Percentiles rank a stretch among this genome's conserved stretches.
Evolutionary conservation across 2,888 invertebrate genomes (phyloP).

Genomic region (Callimorpha dominula): DNA sequence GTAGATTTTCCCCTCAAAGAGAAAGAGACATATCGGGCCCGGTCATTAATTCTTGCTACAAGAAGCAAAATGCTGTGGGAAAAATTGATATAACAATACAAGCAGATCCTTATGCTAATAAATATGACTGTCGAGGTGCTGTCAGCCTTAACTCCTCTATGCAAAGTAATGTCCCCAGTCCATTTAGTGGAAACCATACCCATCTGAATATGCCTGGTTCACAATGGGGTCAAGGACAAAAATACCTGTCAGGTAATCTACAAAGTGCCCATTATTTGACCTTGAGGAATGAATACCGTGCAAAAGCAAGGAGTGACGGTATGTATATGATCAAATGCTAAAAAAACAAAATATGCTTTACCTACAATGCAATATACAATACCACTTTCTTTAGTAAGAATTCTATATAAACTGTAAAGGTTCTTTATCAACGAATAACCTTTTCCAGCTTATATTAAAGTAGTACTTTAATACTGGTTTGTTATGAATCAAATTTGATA

Average conservation of each 20-base stretch:
- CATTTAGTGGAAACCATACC: slow-evolving; percentile 88
- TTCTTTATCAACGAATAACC: not conserved
- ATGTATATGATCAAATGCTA: slow-evolving; percentile 48
- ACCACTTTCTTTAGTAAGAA: not conserved
- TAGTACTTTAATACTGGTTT: not conserved
- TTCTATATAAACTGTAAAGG: no score
- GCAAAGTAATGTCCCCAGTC: slow-evolving; percentile 92
- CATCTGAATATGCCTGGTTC: slow-evolving; percentile 93
- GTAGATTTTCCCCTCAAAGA: slow-evolving; percentile 88
- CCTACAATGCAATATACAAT: not conserved
- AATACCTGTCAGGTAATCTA: slow-evolving; percentile 90
- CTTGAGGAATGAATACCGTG: slow-evolving; percentile 82
- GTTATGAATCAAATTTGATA: not conserved
- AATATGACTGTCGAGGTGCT: slow-evolving; percentile 89
- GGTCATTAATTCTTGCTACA: slow-evolving; percentile 83
- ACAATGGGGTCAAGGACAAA: slow-evolving; percentile 89
- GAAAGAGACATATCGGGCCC: slow-evolving; percentile 89
- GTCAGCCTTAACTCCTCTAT: slow-evolving; percentile 90
- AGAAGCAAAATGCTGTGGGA: slow-evolving; percentile 60
- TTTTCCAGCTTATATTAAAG: not conserved
- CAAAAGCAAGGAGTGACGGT: slow-evolving; percentile 68
- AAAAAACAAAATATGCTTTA: not conserved
- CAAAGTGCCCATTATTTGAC: slow-evolving; percentile 89
- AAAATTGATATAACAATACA: slow-evolving; percentile 73
- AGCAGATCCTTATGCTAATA: slow-evolving; percentile 87